phyloP scores from a whole-genome alignment of 2,113 vertebrate species.

The Sisor rabdophorus region DNA sequence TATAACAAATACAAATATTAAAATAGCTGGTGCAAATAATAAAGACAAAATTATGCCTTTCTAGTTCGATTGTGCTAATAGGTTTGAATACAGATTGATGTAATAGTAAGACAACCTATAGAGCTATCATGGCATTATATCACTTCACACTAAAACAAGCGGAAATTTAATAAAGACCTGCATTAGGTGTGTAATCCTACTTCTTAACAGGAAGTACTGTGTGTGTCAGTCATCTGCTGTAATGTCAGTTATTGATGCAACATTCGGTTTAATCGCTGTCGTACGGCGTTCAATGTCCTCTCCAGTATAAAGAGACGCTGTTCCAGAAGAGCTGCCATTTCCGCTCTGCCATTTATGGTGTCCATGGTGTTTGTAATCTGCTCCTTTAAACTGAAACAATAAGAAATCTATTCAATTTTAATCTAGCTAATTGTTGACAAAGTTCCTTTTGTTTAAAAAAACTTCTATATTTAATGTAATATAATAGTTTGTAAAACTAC shows the following conservation, averaged over 20 bases:
- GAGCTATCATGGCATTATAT: background rate
- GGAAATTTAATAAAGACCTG: constrained; percentile 1
- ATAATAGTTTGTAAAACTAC: too few relatives aligned
- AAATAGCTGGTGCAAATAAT: background rate
- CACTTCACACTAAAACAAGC: background rate
- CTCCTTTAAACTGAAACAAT: constrained; percentile 64
- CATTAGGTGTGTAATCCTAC: background rate
- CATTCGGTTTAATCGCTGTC: constrained; percentile 63
- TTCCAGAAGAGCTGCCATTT: constrained; percentile 60
- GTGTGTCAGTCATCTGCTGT: background rate
- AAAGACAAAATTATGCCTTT: background rate
- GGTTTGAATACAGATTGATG: background rate
- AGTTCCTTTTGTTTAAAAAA: too few relatives aligned
- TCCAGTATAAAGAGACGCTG: constrained; percentile 62
- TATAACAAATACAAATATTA: background rate
- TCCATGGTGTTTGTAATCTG: constrained; percentile 55
- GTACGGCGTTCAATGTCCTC: constrained; percentile 58
- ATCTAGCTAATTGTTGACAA: background rate
- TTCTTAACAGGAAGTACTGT: background rate
- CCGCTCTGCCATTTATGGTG: constrained; percentile 55
- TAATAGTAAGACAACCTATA: too few relatives aligned
- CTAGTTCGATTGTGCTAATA: background rate
- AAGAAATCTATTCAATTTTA: background rate
- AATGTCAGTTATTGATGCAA: constrained; percentile 48
- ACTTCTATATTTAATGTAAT: too few relatives aligned